Conservation (phyloP, 2,113 vertebrate genomes). For the Dinomys branickii region DNA sequence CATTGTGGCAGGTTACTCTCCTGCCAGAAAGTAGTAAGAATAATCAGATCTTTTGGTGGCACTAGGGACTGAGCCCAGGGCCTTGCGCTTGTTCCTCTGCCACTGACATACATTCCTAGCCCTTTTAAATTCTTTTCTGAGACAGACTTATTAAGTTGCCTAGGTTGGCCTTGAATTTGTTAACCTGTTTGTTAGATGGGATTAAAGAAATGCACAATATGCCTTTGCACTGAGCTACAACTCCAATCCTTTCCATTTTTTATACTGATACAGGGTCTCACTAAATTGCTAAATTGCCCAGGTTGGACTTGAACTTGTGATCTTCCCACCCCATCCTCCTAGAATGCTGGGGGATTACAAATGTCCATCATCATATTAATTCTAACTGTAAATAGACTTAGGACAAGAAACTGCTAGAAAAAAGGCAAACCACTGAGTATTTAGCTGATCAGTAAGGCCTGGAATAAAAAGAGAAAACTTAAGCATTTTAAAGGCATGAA, state of each 20-base stretch:
- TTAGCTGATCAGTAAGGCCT: neutral
- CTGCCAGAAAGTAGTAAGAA: neutral
- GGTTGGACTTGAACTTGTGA: neutral
- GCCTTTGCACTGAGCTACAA: neutral
- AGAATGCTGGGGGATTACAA: neutral
- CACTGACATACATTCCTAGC: neutral
- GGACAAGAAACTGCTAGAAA: neutral
- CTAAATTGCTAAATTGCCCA: neutral
- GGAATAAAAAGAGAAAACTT: neutral
- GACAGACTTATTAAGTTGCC: neutral
- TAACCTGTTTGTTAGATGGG: neutral
- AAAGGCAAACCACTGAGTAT: neutral
- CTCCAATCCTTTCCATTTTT: neutral
- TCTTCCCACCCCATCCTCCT: neutral
- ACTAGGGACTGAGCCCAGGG: neutral
- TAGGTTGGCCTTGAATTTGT: neutral
- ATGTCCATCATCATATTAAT: neutral
- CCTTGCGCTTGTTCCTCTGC: neutral
- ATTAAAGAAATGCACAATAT: neutral
- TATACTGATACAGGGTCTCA: neutral
- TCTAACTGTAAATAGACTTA: neutral
- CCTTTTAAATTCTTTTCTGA: neutral
- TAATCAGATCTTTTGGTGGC: neutral
- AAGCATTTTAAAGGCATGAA: neutral
- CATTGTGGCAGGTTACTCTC: neutral